These are phyloP conservation scores for Leuciscus waleckii DNA, from an alignment of 2,797 vertebrate genomes.

Conservation along the genomic window DNA sequence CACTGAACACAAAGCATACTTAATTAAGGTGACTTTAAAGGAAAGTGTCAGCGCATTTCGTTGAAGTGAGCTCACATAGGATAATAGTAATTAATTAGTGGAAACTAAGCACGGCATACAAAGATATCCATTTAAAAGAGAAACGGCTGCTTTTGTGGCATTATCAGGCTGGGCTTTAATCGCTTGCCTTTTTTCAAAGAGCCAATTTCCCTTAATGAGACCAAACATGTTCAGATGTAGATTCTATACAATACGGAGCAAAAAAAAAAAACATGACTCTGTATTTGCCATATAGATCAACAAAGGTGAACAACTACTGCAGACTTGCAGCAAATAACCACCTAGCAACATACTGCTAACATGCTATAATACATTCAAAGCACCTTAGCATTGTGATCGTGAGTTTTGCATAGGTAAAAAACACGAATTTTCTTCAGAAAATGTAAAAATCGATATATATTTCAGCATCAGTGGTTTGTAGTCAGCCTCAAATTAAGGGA, in stretches of 20 bases:
- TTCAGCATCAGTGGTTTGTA: not conserved
- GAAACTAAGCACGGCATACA: slow-evolving; percentile 40
- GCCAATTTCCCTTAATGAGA: slow-evolving; percentile 50
- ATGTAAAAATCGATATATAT: not conserved
- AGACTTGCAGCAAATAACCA: not conserved
- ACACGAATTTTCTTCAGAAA: not conserved
- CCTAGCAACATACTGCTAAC: not conserved
- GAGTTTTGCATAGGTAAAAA: not conserved
- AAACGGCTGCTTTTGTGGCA: slow-evolving; percentile 42
- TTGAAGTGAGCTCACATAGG: slow-evolving; percentile 50
- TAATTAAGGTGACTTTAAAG: slow-evolving; percentile 63
- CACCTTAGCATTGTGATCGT: not conserved
- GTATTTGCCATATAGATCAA: not conserved
- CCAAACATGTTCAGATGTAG: slow-evolving; percentile 35
- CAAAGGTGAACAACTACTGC: not conserved
- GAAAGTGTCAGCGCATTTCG: slow-evolving; percentile 44
- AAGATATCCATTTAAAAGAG: slow-evolving; percentile 45
- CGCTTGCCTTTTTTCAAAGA: slow-evolving; percentile 43
- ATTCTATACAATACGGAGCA: not conserved
- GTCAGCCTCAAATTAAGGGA: not conserved
- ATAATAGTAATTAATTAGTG: slow-evolving; percentile 49
- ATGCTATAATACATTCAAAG: not conserved
- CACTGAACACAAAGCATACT: slow-evolving; percentile 40
- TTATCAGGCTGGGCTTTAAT: slow-evolving; percentile 53
- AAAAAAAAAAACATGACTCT: not conserved